Percentiles rank a stretch among this genome's conserved stretches.
Evolutionary conservation across 2,113 vertebrate species (phyloP).

Genomic region (Columba janthina): DNA sequence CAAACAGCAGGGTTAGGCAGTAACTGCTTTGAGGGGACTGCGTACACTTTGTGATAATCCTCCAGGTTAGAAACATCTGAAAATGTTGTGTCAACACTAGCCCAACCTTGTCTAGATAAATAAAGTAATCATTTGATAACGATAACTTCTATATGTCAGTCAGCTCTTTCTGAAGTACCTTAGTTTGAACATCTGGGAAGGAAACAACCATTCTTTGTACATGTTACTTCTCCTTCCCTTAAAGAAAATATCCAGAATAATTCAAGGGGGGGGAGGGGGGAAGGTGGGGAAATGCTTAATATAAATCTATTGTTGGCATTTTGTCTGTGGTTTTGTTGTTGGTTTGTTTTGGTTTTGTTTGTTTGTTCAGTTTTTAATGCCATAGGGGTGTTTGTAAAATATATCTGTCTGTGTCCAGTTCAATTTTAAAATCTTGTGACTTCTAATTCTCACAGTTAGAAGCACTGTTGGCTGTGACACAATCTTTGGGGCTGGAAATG

Average conservation of each 20-base stretch:
- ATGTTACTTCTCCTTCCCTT: background rate
- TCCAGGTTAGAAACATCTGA: background rate
- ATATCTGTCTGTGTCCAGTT: background rate
- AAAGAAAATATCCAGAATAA: background rate
- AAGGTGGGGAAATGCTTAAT: background rate
- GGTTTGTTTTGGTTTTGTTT: background rate
- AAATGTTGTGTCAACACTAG: background rate
- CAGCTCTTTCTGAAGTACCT: background rate
- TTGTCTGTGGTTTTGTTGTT: no score
- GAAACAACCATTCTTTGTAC: background rate
- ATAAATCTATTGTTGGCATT: no score
- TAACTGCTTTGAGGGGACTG: background rate
- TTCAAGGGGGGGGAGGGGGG: background rate
- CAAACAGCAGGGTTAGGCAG: background rate
- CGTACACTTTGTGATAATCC: background rate
- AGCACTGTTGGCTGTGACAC: constrained; percentile 74
- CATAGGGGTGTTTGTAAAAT: background rate
- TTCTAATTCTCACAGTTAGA: constrained; percentile 78
- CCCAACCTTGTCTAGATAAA: background rate
- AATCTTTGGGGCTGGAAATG: constrained; percentile 80
- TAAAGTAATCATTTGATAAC: background rate
- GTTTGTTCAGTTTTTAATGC: background rate
- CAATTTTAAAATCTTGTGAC: background rate
- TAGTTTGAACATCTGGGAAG: background rate
- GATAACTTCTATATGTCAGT: background rate